These are phyloP conservation scores for Danio aesculapii DNA, from an alignment of 2,797 vertebrate genomes.

Conservation along the genomic window DNA sequence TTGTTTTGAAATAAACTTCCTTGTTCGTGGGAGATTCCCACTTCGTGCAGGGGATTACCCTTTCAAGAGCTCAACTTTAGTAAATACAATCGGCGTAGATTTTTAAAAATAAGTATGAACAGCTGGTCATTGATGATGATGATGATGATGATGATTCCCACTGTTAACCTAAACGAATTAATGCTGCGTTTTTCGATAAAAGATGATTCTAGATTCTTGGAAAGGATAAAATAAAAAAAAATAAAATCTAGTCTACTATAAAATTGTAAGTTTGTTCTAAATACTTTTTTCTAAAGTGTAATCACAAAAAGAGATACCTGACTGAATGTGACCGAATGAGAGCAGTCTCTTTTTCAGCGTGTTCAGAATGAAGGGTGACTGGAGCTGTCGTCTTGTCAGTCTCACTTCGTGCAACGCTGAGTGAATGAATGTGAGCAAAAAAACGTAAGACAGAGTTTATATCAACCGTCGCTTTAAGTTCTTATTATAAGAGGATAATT, in stretches of 20 bases:
- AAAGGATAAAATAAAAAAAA: neutral
- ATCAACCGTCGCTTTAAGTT: neutral
- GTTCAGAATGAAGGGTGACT: neutral
- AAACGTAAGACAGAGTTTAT: neutral
- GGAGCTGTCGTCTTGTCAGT: neutral
- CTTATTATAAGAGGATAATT: neutral
- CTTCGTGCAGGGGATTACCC: constrained; percentile 61
- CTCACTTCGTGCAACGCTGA: neutral
- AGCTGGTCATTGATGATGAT: neutral
- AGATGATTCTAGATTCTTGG: neutral
- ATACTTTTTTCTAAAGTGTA: neutral
- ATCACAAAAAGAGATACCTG: neutral
- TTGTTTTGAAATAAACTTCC: constrained; percentile 60
- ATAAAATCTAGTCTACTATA: no score
- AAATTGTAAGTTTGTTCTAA: neutral
- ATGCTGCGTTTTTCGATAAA: neutral
- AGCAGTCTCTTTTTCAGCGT: neutral
- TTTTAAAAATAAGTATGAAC: neutral
- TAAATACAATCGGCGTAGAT: neutral
- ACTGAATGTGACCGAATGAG: neutral
- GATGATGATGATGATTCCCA: neutral
- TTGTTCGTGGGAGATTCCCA: constrained; percentile 65
- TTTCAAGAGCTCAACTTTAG: constrained; percentile 8
- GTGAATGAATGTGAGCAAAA: neutral
- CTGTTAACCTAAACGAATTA: neutral